Evolutionary conservation across 2,797 vertebrate genomes (phyloP).

Genomic region (Apodemus agrarius): DNA sequence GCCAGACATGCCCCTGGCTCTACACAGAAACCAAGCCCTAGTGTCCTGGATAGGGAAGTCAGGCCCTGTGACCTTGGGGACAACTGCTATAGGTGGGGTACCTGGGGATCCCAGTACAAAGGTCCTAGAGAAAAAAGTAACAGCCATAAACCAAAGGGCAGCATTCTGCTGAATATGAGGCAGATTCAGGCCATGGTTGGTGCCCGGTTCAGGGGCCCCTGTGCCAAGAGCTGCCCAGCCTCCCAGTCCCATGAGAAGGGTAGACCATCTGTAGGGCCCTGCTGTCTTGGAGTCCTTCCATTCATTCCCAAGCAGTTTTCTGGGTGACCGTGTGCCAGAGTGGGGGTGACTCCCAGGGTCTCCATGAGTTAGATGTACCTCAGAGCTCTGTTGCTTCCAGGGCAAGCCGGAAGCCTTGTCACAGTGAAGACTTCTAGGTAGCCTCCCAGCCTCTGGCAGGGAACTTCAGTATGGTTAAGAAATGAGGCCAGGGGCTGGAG

Average conservation of each 20-base stretch:
- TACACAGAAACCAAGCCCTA: not conserved
- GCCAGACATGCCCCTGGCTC: not conserved
- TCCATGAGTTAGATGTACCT: not conserved
- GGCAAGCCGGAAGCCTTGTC: not conserved
- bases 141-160: conserved; percentile 57
- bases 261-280: not conserved
- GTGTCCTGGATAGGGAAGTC: not conserved
- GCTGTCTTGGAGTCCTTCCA: no score
- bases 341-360: no score
- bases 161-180: not conserved
- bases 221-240: not conserved
- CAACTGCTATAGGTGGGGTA: not conserved
- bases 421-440: not conserved
- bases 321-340: not conserved
- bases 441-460: no score
- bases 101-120: conserved; percentile 33
- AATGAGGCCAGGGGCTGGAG: no score
- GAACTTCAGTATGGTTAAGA: not conserved
- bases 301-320: not conserved
- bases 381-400: not conserved
- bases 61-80: not conserved
- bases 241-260: not conserved
- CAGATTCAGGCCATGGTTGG: rapidly evolving
- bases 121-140: conserved; percentile 2
- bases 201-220: rapidly evolving